Conservation (phyloP, 2,888 invertebrate species). For the Synergus itoensis region DNA sequence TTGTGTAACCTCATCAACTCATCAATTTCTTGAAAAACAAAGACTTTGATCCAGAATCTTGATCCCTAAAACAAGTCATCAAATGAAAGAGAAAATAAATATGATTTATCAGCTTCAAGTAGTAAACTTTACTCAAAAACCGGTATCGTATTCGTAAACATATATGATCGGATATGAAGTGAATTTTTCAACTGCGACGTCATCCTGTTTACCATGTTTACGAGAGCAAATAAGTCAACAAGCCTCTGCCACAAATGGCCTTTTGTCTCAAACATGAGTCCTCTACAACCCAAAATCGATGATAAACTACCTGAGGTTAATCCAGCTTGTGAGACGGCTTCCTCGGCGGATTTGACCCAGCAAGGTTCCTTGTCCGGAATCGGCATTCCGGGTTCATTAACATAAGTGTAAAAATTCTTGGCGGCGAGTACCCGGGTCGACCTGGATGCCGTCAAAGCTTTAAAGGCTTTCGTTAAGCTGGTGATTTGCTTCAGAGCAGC, state of each 20-base stretch:
- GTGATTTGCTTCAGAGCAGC: conserved; percentile 69
- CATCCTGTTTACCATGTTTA: background rate
- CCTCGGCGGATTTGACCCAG: conserved; percentile 84
- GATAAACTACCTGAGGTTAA: conserved; percentile 87
- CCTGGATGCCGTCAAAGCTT: conserved; percentile 60
- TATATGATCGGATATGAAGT: background rate
- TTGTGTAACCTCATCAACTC: background rate
- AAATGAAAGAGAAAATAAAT: background rate
- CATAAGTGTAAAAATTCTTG: conserved; percentile 87
- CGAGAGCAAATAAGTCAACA: background rate
- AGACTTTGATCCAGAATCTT: background rate
- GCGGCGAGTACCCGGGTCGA: conserved; percentile 66
- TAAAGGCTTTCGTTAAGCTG: conserved; percentile 64
- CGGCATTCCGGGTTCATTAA: conserved; percentile 90
- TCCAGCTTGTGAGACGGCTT: conserved; percentile 85
- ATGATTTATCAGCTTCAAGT: background rate
- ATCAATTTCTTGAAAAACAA: background rate
- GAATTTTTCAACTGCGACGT: background rate
- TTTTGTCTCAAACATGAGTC: background rate
- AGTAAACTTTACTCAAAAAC: background rate
- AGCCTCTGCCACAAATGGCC: background rate
- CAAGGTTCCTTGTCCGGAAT: conserved; percentile 86
- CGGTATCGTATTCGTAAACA: background rate
- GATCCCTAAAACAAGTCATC: background rate
- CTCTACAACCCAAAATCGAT: conserved; percentile 29